Percentiles rank a stretch among this genome's conserved stretches.
Conservation (phyloP, 2,888 invertebrate genomes). For the Protodeltote pygarga region DNA sequence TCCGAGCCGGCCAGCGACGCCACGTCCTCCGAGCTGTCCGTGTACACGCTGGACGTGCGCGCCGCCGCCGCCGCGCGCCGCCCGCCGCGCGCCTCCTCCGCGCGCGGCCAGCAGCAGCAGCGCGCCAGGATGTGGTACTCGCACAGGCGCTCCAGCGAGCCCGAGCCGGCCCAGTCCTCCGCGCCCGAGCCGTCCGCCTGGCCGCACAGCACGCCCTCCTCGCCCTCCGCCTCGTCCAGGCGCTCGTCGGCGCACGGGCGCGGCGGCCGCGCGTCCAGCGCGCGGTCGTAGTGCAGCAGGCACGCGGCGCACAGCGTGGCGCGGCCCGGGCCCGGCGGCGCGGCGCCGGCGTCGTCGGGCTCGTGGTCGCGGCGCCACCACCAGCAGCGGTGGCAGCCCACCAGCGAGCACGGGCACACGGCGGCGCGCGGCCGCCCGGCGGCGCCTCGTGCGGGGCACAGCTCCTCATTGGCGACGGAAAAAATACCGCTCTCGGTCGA, state of each 20-base stretch:
- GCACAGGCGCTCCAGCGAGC: conserved; percentile 46
- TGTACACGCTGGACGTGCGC: conserved; percentile 93
- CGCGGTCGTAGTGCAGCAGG: conserved; percentile 67
- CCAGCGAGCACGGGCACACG: conserved; percentile 78
- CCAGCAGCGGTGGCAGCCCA: conserved; percentile 79
- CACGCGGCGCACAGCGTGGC: conserved; percentile 63
- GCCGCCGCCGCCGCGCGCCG: conserved; percentile 66
- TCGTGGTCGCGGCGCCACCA: conserved; percentile 70
- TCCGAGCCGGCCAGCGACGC: conserved; percentile 93
- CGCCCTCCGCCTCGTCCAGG: conserved; percentile 85
- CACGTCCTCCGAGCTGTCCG: conserved; percentile 95
- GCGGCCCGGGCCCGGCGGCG: conserved; percentile 42
- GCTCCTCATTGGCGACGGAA: conserved; percentile 94
- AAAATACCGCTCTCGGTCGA: conserved; percentile 97
- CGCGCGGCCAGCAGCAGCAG: conserved; percentile 72
- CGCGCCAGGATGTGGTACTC: conserved; percentile 70
- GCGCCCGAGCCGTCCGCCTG: conserved; percentile 31
- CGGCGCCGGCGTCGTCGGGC: no score
- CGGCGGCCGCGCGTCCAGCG: conserved; percentile 57
- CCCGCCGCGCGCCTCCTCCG: conserved; percentile 47
- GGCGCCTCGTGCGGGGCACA: conserved; percentile 78
- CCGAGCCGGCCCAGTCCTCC: conserved; percentile 48
- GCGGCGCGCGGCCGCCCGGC: conserved; percentile 63
- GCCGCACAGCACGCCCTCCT: conserved; percentile 74
- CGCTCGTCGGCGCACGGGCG: conserved; percentile 82